Evolutionary conservation across 2,888 invertebrate genomes (phyloP), one percentile per base, ranked within the genome.

Genomic region (Eupeodes luniger): DNA sequence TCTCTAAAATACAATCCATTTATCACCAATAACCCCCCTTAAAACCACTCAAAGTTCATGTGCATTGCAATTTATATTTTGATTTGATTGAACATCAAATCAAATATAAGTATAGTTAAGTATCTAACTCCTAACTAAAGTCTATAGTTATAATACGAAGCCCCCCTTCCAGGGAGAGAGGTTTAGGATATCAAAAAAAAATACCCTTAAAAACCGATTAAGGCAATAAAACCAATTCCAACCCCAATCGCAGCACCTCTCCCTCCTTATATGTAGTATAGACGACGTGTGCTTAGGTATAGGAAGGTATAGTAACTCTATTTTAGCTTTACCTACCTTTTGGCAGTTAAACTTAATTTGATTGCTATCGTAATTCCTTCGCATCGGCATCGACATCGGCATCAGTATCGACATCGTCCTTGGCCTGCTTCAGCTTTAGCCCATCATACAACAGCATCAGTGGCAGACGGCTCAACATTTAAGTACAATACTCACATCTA

Each of bases 341-440:
- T 89, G 78, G 85, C 89, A 82, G 89, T 89, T 85, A 89, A 89
- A 89, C 85, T 89, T 89, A 89, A 89, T 89, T 89, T 89, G 89
- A 89, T 89, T 89, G 89, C 89, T 89, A 89, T 89, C 89, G 85
- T 80, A 85, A 89, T 82, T 82, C 89, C 75, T 81, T 55, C 62
- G 51, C 14, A 64, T 27, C 27, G 27, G 27, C 3, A 27, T 3
- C 27, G 27, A 27, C 27, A 27, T 75, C 75, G 75, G 19, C 27
- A 27, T 27, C 27, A 27, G 27, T 27, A 27, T 2, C 27, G 27
- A 27, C 27, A 27, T 75, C 75, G 75, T 75, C 75, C 75, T 75
- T 75, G 62, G 75, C 62, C 40, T 75, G 62, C 47, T 75, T 19
- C 40, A 19, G 51, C 67, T 49, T 19, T 40, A 27, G 12, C 27